Percentiles rank a stretch among this genome's conserved stretches.
Evolutionary conservation across 2,888 invertebrate species (phyloP).

Genomic region (Heliothis peltigera): DNA sequence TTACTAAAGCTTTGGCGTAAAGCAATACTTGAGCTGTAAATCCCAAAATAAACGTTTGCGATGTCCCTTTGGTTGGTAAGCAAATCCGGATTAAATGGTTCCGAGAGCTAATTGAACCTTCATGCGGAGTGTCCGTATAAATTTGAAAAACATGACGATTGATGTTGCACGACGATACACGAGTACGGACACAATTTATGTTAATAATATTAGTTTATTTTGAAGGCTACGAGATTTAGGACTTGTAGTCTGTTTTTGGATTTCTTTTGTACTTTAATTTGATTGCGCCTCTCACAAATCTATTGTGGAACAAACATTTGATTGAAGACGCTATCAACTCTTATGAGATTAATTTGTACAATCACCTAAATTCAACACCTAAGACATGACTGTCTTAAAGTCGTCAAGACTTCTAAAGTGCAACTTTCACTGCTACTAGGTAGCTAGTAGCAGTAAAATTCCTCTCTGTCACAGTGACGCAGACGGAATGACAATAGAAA

Average conservation of each 20-base stretch:
- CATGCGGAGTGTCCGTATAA: conserved; percentile 46
- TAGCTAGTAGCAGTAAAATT: too few relatives aligned
- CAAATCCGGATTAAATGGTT: conserved; percentile 74
- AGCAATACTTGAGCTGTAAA: conserved; percentile 61
- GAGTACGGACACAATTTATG: neutral
- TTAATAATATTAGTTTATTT: conserved; percentile 31
- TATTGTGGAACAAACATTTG: too few relatives aligned
- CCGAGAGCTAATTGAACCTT: conserved; percentile 65
- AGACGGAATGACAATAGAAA: too few relatives aligned
- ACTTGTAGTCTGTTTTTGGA: conserved; percentile 1
- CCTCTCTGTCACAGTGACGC: too few relatives aligned
- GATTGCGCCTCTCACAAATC: too few relatives aligned
- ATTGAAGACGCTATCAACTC: too few relatives aligned
- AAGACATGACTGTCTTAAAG: too few relatives aligned
- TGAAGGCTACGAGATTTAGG: neutral
- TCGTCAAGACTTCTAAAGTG: too few relatives aligned
- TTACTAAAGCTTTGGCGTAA: conserved; percentile 48
- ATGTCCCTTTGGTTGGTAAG: conserved; percentile 68
- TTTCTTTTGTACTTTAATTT: neutral
- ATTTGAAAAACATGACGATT: conserved; percentile 46
- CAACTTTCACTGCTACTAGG: too few relatives aligned
- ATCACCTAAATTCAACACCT: too few relatives aligned
- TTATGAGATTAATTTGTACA: too few relatives aligned
- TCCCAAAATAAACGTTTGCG: conserved; percentile 61
- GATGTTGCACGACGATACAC: conserved; percentile 23